phyloP scores from a whole-genome alignment of 2,113 vertebrate species.

The Cygnus atratus region DNA sequence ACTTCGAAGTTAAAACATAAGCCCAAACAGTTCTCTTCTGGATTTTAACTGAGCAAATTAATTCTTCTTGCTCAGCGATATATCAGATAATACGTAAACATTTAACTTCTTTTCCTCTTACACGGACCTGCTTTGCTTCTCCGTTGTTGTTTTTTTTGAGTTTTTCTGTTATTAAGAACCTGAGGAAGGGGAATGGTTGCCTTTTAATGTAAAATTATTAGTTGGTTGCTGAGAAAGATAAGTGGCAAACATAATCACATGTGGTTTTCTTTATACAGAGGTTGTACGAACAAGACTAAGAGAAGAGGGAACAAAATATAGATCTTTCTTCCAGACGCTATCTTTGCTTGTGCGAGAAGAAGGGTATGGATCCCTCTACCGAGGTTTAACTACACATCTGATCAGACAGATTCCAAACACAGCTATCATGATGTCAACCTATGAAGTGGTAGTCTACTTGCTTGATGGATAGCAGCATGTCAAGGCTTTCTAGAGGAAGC shows the following conservation, averaged over 20 bases:
- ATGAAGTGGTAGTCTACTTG: slow-evolving; percentile 96
- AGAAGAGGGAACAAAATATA: slow-evolving; percentile 97
- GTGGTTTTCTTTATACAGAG: slow-evolving; percentile 79
- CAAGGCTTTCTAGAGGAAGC: slow-evolving; percentile 17
- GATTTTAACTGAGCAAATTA: background rate
- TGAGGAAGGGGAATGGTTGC: background rate
- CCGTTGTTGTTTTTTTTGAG: background rate
- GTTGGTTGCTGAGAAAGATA: background rate
- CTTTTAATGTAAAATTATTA: background rate
- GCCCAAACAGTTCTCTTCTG: background rate
- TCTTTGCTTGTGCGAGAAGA: slow-evolving; percentile 90
- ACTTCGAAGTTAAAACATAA: background rate
- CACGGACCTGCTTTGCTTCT: background rate
- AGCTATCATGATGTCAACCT: slow-evolving; percentile 98
- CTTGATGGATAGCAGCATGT: slow-evolving; percentile 84
- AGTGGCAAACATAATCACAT: background rate
- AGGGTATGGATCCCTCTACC: slow-evolving; percentile 93
- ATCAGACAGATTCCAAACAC: slow-evolving; percentile 98
- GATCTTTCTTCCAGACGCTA: slow-evolving; percentile 94
- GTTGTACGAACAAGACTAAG: slow-evolving; percentile 97
- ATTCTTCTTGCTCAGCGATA: background rate
- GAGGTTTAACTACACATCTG: slow-evolving; percentile 94
- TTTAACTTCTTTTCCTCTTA: background rate
- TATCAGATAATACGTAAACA: background rate
- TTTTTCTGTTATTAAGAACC: background rate